Percentiles rank a stretch among this genome's conserved stretches.
These are phyloP conservation scores for Aptenodytes forsteri DNA, from an alignment of 2,113 vertebrate genomes.

Conservation along the genomic window DNA sequence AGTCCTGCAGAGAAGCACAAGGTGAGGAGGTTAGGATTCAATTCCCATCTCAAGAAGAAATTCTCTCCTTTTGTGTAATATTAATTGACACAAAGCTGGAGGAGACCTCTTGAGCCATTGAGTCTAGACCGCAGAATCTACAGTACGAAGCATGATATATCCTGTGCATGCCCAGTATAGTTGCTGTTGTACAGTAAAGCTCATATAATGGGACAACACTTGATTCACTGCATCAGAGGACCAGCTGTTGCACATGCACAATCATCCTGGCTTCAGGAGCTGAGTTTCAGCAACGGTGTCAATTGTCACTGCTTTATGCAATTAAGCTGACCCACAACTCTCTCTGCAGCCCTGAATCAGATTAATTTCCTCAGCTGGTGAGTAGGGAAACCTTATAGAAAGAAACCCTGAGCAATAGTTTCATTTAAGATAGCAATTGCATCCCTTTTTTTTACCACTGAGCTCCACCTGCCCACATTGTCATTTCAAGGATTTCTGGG, in stretches of 20 bases:
- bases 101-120: not conserved
- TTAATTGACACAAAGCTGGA: not conserved
- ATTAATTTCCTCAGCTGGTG: not conserved
- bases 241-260: not conserved
- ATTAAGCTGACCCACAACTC: not conserved
- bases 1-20: not conserved
- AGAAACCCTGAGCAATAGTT: not conserved
- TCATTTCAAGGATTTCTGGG: not conserved
- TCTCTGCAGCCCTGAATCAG: not conserved
- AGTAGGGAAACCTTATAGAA: not conserved
- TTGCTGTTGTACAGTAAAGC: not conserved
- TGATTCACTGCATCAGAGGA: not conserved
- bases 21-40: not conserved
- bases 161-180: no score
- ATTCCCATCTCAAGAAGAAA: not conserved
- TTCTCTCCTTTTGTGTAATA: not conserved
- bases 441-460: not conserved
- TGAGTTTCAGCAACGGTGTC: not conserved
- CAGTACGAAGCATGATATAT: not conserved
- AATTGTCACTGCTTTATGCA: not conserved
- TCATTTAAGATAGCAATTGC: not conserved
- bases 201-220: not conserved
- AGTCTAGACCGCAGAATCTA: not conserved
- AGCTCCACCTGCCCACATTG: not conserved
- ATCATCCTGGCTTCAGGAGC: not conserved